Evolutionary conservation across 2,113 vertebrate species (phyloP), one percentile per base, ranked within the genome.

Genomic region (Fulmarus glacialis): DNA sequence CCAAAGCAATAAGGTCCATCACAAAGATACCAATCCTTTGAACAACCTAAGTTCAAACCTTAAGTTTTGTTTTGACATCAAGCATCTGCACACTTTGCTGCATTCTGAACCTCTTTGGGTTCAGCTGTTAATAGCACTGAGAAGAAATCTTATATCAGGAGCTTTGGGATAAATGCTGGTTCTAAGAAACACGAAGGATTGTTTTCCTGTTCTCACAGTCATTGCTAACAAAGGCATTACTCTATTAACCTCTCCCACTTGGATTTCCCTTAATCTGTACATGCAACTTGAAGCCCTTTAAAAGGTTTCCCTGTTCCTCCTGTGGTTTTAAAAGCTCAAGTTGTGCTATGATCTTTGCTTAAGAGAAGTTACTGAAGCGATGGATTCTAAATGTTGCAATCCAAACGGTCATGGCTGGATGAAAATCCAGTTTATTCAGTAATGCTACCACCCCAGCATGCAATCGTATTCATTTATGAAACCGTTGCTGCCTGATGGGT

Each of bases 261-360:
- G 48, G 71, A 73, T 62, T 77, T 59, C 53, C 79, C 82, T 95
- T 85, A 40, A 88, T 79, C 85, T 72, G 38, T 55, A 68, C 80
- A 60, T 34, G 75, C 63, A 89, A 73, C 79, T 59, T 7, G 22
- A 83, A 93, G 32, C 55, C 48, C 85, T 93, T 87, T 66, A 70
- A 87, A 94, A 93, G 8, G 5, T 63, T 88, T 71, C 79, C 79
- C 80, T 67, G 18, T 62, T 30, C 59, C 64, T 91, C 79, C 82
- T 43, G 87, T n/a, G 62, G 94, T 59, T 97, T 93, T 72, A 86
- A 90, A 85, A 90, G 82, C 87, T 93, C 27, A 17, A 32, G 59
- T 68, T 63, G 59, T 11, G 58, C 92, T 87, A 34, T 85, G 58
- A 93, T 94, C 93, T 93, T 95, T 89, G 80, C 81, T 95, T 92